phyloP scores from a whole-genome alignment of 2,797 vertebrate species.

The Apogon talboti region DNA sequence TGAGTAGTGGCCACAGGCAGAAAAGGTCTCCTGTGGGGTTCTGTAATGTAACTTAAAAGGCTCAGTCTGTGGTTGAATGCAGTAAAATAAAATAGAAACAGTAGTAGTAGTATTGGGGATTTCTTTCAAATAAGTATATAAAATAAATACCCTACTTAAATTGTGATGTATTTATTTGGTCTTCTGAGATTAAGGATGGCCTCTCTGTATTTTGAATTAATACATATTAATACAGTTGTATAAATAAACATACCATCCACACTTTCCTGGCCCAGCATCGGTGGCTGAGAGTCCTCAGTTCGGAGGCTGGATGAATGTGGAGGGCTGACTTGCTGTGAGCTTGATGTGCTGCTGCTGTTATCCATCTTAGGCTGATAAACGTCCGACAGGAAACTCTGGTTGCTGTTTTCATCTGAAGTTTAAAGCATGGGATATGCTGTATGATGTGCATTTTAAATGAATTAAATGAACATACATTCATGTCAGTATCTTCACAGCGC shows the following conservation, averaged over 20 bases:
- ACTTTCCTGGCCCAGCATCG: constrained; percentile 95
- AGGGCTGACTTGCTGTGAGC: constrained; percentile 92
- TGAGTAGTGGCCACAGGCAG: too few species aligned
- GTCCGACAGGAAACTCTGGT: constrained; percentile 96
- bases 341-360: constrained; percentile 96
- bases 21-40: too few species aligned
- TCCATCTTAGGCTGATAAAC: constrained; percentile 95
- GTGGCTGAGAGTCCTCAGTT: constrained; percentile 95
- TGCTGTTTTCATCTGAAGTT: constrained; percentile 96
- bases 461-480: not conserved
- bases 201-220: not conserved
- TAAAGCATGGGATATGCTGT: not conserved
- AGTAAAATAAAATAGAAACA: too few species aligned
- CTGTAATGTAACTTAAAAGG: too few species aligned
- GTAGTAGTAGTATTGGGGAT: too few species aligned
- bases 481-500: not conserved
- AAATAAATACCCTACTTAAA: too few species aligned
- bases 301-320: constrained; percentile 90
- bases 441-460: too few species aligned
- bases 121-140: too few species aligned
- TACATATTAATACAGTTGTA: not conserved
- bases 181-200: too few species aligned
- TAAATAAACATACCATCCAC: constrained; percentile 87
- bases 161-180: too few species aligned
- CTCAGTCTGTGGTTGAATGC: too few species aligned